phyloP scores from a whole-genome alignment of 2,888 invertebrate species.

The Thymelicus sylvestris region DNA sequence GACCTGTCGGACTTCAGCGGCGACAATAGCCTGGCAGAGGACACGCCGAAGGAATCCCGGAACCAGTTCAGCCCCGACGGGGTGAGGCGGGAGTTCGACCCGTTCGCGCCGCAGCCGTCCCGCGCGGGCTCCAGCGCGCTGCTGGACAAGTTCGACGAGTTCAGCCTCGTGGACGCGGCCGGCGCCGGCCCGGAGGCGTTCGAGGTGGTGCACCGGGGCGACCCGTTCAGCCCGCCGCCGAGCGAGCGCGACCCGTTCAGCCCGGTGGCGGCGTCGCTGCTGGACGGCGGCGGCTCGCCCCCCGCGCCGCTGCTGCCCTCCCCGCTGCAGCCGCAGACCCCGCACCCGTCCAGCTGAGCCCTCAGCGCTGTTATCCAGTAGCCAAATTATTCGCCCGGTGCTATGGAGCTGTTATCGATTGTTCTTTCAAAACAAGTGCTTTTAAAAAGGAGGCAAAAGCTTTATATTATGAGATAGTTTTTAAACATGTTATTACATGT shows the following conservation, averaged over 20 bases:
- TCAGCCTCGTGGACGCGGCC: conserved; percentile 59
- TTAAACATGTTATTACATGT: neutral
- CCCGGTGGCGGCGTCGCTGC: conserved; percentile 55
- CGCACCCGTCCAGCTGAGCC: conserved; percentile 48
- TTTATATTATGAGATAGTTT: neutral
- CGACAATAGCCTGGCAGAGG: conserved; percentile 88
- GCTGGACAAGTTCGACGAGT: conserved; percentile 70
- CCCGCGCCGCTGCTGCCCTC: conserved; percentile 82
- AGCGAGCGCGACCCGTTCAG: conserved; percentile 11
- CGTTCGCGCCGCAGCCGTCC: conserved; percentile 47
- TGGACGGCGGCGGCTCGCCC: conserved; percentile 74
- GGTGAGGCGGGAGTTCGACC: conserved; percentile 53
- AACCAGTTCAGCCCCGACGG: conserved; percentile 85
- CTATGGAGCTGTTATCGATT: neutral
- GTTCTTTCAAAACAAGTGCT: too few species aligned
- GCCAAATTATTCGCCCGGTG: conserved; percentile 14
- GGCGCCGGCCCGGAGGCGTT: conserved; percentile 59
- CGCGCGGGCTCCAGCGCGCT: conserved; percentile 46
- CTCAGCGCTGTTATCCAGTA: neutral
- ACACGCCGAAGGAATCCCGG: conserved; percentile 69
- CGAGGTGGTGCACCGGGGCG: conserved; percentile 59
- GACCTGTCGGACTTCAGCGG: conserved; percentile 90
- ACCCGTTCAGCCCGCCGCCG: conserved; percentile 44
- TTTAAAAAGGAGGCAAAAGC: too few species aligned
- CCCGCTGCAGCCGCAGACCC: conserved; percentile 82